These are phyloP conservation scores for Norana najaformis DNA, from an alignment of 2,888 invertebrate species.

Conservation along the genomic window DNA sequence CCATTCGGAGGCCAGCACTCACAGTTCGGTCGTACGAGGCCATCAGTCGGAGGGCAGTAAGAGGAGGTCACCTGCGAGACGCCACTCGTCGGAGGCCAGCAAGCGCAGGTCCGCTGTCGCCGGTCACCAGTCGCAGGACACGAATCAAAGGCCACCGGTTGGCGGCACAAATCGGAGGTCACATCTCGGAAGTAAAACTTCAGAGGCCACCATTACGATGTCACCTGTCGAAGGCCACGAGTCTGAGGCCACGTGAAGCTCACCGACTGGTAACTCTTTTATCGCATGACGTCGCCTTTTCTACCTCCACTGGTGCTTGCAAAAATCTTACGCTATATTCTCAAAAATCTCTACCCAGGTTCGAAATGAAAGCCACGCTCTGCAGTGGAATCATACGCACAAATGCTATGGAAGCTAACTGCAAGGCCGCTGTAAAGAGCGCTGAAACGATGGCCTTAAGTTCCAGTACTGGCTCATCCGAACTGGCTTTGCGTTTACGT, in stretches of 20 bases:
- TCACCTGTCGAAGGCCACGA: neutral
- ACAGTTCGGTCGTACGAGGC: neutral
- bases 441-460: neutral
- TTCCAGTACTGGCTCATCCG: neutral
- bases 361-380: neutral
- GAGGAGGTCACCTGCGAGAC: neutral
- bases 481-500: neutral
- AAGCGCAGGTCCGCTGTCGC: neutral
- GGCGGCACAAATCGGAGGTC: neutral
- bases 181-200: neutral
- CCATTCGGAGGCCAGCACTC: too few relatives aligned
- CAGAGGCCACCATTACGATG: neutral
- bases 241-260: neutral
- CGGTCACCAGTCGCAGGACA: neutral
- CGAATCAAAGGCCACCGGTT: neutral
- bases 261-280: neutral
- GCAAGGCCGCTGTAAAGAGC: neutral
- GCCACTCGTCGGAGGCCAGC: neutral
- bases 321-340: neutral
- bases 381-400: neutral
- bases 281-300: neutral
- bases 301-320: slow-evolving; percentile 6
- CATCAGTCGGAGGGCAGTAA: neutral
- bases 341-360: neutral
- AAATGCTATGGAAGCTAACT: neutral